Evolutionary conservation across 2,888 invertebrate species (phyloP).

Genomic region (Acronicta psi): DNA sequence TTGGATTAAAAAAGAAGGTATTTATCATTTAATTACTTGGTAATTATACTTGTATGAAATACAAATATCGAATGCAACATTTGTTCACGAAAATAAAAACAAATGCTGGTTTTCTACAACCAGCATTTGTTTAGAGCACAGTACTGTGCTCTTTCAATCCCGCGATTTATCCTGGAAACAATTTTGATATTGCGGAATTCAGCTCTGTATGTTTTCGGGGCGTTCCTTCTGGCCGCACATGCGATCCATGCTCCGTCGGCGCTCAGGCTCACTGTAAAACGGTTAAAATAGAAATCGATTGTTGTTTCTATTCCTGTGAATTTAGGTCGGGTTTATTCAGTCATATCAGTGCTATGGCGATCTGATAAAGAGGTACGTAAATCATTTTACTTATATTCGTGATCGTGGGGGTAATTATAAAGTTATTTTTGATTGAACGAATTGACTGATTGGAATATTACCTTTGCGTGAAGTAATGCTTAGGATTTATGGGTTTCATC

Average conservation of each 20-base stretch:
- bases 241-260: slow-evolving; percentile 71
- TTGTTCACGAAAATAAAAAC: too few relatives aligned
- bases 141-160: background rate
- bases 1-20: too few relatives aligned
- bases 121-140: too few relatives aligned
- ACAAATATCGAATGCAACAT: too few relatives aligned
- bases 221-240: slow-evolving; percentile 78
- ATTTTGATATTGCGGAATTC: slow-evolving; percentile 49
- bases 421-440: background rate
- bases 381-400: too few relatives aligned
- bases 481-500: slow-evolving; percentile 6
- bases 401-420: slow-evolving; percentile 3
- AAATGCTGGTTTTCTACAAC: too few relatives aligned
- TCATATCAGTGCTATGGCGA: slow-evolving; percentile 43
- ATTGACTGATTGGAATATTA: background rate
- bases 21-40: too few relatives aligned
- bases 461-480: slow-evolving; percentile 1
- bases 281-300: slow-evolving; percentile 82
- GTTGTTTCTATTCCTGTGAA: slow-evolving; percentile 74
- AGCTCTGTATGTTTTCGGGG: slow-evolving; percentile 67
- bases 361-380: slow-evolving; percentile 45
- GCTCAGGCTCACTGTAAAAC: slow-evolving; percentile 59
- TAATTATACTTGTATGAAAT: too few relatives aligned
- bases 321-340: slow-evolving; percentile 64
- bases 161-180: slow-evolving; percentile 2